Conservation (phyloP, 1,140 invertebrate genomes). For the Plutomurus gul region DNA sequence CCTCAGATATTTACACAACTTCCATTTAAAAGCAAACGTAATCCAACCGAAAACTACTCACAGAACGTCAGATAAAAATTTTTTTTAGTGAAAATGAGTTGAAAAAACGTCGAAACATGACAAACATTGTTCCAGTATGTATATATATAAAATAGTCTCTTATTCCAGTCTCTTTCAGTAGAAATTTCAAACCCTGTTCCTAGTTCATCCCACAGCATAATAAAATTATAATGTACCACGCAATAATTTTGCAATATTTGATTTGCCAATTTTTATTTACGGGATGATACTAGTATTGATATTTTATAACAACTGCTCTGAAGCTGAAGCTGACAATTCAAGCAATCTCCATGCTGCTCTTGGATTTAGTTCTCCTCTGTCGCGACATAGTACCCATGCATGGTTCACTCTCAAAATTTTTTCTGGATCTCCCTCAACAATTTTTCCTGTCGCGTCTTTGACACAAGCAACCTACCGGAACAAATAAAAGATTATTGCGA, state of each 20-base stretch:
- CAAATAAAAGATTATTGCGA: constrained; percentile 7
- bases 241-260: neutral
- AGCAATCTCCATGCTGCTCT: constrained; percentile 94
- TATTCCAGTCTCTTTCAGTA: too few species aligned
- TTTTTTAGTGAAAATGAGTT: too few species aligned
- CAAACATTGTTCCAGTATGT: too few species aligned
- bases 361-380: constrained; percentile 90
- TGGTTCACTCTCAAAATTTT: constrained; percentile 93
- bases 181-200: too few species aligned
- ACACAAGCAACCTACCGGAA: constrained; percentile 87
- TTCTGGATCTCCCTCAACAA: constrained; percentile 95
- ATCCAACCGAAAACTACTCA: too few species aligned
- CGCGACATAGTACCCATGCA: constrained; percentile 96
- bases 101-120: too few species aligned
- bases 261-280: neutral
- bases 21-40: too few species aligned
- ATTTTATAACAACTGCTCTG: constrained; percentile 82
- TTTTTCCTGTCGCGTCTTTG: constrained; percentile 76
- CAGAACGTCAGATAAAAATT: too few species aligned
- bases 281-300: neutral
- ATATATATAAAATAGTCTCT: too few species aligned
- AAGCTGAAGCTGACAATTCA: constrained; percentile 85
- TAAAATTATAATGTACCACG: too few species aligned
- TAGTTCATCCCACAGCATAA: too few species aligned
- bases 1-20: too few species aligned